Conservation (phyloP, 2,113 vertebrate species). For the Manacus vitellinus region DNA sequence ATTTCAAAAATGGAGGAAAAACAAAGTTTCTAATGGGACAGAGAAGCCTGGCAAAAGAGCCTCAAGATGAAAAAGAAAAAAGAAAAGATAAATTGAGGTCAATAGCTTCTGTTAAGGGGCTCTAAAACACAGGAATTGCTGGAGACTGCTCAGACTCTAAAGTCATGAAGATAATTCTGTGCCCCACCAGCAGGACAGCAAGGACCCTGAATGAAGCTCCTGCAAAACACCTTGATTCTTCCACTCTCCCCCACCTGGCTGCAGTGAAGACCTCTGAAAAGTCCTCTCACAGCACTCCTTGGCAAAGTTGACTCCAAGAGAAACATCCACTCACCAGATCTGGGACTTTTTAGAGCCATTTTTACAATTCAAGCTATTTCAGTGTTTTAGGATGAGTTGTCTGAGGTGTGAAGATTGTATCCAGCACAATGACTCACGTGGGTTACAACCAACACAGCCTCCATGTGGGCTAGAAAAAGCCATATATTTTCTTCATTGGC, state of each 20-base stretch:
- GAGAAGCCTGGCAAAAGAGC: accelerated
- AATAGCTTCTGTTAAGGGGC: not conserved
- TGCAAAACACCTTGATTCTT: not conserved
- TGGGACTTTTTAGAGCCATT: not conserved
- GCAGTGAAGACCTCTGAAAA: not conserved
- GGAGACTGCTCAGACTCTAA: not conserved
- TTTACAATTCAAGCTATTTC: not conserved
- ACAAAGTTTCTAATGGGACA: not conserved
- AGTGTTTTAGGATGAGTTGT: not conserved
- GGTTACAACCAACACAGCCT: not conserved
- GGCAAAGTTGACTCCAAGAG: not conserved
- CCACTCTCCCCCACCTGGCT: not conserved
- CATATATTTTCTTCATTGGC: constrained; percentile 20
- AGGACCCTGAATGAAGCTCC: not conserved
- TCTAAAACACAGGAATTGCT: not conserved
- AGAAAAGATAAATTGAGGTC: not conserved
- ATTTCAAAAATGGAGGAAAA: not conserved
- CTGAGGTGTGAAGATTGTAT: not conserved
- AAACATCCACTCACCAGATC: not conserved
- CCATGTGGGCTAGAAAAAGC: not conserved
- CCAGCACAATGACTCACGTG: constrained; percentile 1
- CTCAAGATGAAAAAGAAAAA: not conserved
- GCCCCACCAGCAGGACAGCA: not conserved
- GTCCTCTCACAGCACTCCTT: not conserved
- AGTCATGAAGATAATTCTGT: not conserved